phyloP scores from a whole-genome alignment of 2,888 invertebrate species.

The Xiphydria camelus region DNA sequence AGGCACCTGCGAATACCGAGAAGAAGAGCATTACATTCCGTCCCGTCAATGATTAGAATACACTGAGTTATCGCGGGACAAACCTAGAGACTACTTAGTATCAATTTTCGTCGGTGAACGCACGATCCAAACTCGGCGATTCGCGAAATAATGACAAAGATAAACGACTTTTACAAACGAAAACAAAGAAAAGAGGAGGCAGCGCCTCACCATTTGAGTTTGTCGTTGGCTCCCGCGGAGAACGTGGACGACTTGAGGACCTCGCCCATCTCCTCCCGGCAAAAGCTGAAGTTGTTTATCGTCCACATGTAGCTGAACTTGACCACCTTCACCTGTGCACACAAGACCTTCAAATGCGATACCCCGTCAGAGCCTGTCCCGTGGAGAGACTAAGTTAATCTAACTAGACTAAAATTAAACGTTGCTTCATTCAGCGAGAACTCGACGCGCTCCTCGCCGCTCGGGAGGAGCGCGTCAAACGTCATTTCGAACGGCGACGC shows the following conservation, averaged over 20 bases:
- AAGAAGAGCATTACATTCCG: no score
- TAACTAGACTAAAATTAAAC: constrained; percentile 23
- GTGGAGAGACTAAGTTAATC: constrained; percentile 35
- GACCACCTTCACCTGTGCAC: constrained; percentile 94
- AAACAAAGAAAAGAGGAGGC: constrained; percentile 1
- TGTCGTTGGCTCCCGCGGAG: constrained; percentile 99
- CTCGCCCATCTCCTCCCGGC: constrained; percentile 99
- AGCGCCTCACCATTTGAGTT: constrained; percentile 88
- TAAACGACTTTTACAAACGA: constrained; percentile 1
- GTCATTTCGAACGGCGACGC: no score
- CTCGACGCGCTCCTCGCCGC: no score
- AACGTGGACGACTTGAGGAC: constrained; percentile 99
- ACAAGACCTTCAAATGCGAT: constrained; percentile 53
- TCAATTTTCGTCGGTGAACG: neutral
- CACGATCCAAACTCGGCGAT: neutral
- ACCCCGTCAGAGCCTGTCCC: constrained; percentile 43
- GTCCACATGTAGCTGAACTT: constrained; percentile 99
- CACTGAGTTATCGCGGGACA: no score
- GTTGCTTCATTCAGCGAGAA: no score
- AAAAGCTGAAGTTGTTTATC: constrained; percentile 99
- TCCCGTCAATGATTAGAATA: no score
- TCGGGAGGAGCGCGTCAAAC: no score
- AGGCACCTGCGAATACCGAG: constrained; percentile 90
- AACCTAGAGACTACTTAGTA: no score
- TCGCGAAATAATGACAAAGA: neutral